Evolutionary conservation across 2,888 invertebrate genomes (phyloP).

Genomic region (Blastobasis adustella): DNA sequence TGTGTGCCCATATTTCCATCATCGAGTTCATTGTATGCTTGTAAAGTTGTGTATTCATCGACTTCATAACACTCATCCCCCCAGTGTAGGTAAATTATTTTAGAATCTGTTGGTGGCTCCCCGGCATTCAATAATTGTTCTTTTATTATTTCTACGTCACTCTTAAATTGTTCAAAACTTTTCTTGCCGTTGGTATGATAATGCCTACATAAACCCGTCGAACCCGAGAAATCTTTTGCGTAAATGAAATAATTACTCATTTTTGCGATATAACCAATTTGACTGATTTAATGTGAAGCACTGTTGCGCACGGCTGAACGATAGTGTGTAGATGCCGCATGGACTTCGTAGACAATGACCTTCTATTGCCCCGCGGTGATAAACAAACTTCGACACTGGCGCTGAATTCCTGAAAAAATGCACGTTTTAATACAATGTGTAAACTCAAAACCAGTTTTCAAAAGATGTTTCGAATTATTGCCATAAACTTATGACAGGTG

Average conservation of each 20-base stretch:
- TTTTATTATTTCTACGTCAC: constrained; percentile 19
- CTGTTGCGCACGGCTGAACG: too few relatives aligned
- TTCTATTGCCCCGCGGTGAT: too few relatives aligned
- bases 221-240: constrained; percentile 26
- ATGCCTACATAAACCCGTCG: constrained; percentile 12
- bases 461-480: too few relatives aligned
- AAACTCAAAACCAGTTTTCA: too few relatives aligned
- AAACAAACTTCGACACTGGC: too few relatives aligned
- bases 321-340: too few relatives aligned
- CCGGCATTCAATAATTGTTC: constrained; percentile 10
- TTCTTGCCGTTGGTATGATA: constrained; percentile 23
- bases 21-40: constrained; percentile 3
- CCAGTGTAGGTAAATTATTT: constrained; percentile 30
- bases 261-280: not conserved
- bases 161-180: constrained; percentile 21
- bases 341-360: constrained; percentile 41
- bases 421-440: too few relatives aligned
- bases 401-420: too few relatives aligned
- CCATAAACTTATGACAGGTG: too few relatives aligned
- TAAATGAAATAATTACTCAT: constrained; percentile 21
- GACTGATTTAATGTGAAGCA: not conserved
- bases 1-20: constrained; percentile 7
- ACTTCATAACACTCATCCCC: constrained; percentile 21
- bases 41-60: constrained; percentile 15
- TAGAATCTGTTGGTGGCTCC: constrained; percentile 13